These are phyloP conservation scores for Patella ulyssiponensis DNA, from an alignment of 2,888 invertebrate species.

Conservation along the genomic window DNA sequence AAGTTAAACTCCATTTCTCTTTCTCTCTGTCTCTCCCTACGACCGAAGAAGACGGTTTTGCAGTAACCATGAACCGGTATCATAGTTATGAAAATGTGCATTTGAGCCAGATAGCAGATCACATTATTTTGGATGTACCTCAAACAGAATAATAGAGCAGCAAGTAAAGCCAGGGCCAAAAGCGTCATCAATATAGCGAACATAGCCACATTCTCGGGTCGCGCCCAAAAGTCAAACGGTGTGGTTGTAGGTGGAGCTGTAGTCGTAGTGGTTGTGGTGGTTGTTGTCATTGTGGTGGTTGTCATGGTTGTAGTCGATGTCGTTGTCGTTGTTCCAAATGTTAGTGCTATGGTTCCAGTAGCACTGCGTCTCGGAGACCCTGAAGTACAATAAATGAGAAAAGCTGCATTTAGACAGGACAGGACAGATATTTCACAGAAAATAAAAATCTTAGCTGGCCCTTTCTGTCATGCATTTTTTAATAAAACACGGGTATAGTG, in stretches of 20 bases:
- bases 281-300: conserved; percentile 13
- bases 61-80: too few species aligned
- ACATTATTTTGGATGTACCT: background rate
- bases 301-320: conserved; percentile 12
- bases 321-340: conserved; percentile 16
- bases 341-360: conserved; percentile 7
- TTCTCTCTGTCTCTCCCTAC: too few species aligned
- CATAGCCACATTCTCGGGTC: conserved; percentile 8
- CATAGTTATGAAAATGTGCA: too few species aligned
- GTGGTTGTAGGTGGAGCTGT: background rate
- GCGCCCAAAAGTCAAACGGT: conserved; percentile 2
- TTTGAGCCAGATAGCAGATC: too few species aligned
- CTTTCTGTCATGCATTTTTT: too few species aligned
- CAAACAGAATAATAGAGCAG: background rate
- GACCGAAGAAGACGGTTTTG: too few species aligned
- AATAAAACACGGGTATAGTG: too few species aligned
- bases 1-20: too few species aligned
- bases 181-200: conserved; percentile 15
- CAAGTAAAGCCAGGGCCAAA: background rate
- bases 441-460: too few species aligned
- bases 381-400: background rate
- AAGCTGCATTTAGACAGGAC: too few species aligned
- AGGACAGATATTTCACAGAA: too few species aligned
- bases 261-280: conserved; percentile 8
- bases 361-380: conserved; percentile 19